Base-by-base conservation (phyloP, 2,797 vertebrate species). In the Chelon auratus region DNA sequence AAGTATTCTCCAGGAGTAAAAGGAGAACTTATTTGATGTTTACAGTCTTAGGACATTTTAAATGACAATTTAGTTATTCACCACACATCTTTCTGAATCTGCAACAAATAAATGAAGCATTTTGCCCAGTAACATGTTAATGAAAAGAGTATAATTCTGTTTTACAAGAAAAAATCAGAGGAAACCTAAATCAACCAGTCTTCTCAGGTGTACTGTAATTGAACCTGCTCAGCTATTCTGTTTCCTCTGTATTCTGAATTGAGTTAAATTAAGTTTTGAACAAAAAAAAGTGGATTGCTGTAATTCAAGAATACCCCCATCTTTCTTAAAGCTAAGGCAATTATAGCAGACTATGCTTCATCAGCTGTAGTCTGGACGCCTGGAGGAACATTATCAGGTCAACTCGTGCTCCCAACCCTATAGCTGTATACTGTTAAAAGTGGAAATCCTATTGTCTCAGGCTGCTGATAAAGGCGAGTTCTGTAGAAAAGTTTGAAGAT, bases 351-450 rank as follows among this genome's bases (percentile, higher is more conserved):
- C 53, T 75, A 33, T 84, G 86, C 83, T 81, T 86, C 45, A 82
- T 90, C 81, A 87, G 82, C 86, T 57, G 42, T 55, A 90, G 81
- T 74, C 33, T 60, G 26, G 58, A 75, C 22, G 64, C 42, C 22
- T 56, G 53, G 18, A 47, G 65, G 76, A 75, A 83, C 62, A 60
- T 81, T 81, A 81, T 89, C 84, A 51, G 62, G 64, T 51, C 13
- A 11, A 78, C 68, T 75, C 62, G 48, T 73, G 55, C 56, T 62
- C 52, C 58, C 68, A 78, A 62, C 71, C 52, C 52, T 61, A 55
- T 45, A 54, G 69, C 61, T 78, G 58, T 75, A 30, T 77, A 72
- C 50, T 61, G 40, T 68, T 74, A 66, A 75, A 71, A 68, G 45
- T 2, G 64, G 17, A 75, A 75, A 70, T 71, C 15, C 70, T 65